phyloP scores from a whole-genome alignment of 2,888 invertebrate genomes.

The Bimastos eiseni region DNA sequence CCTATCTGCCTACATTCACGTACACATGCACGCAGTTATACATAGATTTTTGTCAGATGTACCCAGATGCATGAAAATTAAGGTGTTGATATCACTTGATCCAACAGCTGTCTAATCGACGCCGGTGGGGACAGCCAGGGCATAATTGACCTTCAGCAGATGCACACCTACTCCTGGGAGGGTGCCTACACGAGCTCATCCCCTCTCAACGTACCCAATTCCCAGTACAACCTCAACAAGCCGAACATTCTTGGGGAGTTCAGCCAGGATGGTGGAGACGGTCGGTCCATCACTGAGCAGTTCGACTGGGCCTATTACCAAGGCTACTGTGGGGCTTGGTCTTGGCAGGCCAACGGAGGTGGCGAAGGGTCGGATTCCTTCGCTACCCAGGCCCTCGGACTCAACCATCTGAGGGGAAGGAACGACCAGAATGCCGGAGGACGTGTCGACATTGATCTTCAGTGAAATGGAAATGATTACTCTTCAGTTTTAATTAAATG shows the following conservation, averaged over 20 bases:
- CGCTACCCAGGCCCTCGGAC: constrained; percentile 36
- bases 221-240: constrained; percentile 41
- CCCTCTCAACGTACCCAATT: constrained; percentile 45
- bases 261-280: constrained; percentile 44
- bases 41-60: no score
- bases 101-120: constrained; percentile 41
- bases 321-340: constrained; percentile 39
- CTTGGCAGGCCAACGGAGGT: constrained; percentile 38
- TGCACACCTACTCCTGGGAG: constrained; percentile 46
- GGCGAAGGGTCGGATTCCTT: constrained; percentile 31
- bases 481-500: neutral
- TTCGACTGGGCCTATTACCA: constrained; percentile 34
- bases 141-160: constrained; percentile 46
- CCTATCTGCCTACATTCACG: no score
- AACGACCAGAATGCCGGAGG: constrained; percentile 30
- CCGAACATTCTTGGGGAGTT: constrained; percentile 48
- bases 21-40: neutral
- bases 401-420: constrained; percentile 29
- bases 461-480: neutral
- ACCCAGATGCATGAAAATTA: neutral
- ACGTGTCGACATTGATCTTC: constrained; percentile 25
- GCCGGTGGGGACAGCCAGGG: constrained; percentile 46
- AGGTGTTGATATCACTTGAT: neutral
- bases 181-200: constrained; percentile 41
- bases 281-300: constrained; percentile 32